Conservation (phyloP, 2,113 vertebrate genomes). For the Sinocyclocheilus grahami region DNA sequence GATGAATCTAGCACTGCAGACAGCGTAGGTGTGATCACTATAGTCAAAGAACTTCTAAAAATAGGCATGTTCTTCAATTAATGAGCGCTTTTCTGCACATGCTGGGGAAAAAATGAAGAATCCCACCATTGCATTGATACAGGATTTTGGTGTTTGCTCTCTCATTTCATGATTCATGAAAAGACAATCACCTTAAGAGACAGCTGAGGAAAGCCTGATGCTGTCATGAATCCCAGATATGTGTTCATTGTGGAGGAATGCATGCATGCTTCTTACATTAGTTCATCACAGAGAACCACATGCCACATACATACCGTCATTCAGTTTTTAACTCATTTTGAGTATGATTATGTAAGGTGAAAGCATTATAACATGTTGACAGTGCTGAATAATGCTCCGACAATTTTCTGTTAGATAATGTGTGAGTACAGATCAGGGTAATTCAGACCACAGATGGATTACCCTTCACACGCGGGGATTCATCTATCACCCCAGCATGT, state of each 20-base stretch:
- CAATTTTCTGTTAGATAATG: background rate
- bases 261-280: background rate
- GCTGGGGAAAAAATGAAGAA: no score
- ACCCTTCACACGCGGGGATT: background rate
- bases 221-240: background rate
- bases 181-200: background rate
- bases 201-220: background rate
- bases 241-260: background rate
- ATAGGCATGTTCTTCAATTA: background rate
- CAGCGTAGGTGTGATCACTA: constrained; percentile 18
- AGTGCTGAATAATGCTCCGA: background rate
- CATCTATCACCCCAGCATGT: background rate
- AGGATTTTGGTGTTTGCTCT: background rate
- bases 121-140: background rate
- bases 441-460: background rate
- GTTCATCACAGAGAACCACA: background rate
- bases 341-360: background rate
- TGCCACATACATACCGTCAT: background rate
- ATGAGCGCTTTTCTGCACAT: background rate
- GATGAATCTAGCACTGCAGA: constrained; percentile 6
- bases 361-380: background rate
- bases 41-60: constrained; percentile 16
- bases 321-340: background rate
- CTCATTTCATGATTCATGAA: background rate
- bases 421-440: background rate